These are phyloP conservation scores for Chloropsis cyanopogon DNA, from an alignment of 2,113 vertebrate species.

Conservation along the genomic window DNA sequence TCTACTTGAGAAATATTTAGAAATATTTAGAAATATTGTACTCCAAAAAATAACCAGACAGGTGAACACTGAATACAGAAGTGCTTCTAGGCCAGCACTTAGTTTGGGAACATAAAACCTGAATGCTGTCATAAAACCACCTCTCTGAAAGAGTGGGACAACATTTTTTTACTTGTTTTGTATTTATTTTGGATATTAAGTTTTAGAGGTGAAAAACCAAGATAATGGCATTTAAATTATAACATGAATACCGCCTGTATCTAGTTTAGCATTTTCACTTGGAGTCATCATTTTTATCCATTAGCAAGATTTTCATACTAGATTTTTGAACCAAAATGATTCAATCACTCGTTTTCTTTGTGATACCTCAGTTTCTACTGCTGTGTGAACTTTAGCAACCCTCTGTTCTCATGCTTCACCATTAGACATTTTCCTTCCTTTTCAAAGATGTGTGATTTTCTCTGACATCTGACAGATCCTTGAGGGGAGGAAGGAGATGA, in stretches of 20 bases:
- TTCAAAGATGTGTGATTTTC: not conserved
- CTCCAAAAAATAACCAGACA: not conserved
- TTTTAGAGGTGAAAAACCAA: not conserved
- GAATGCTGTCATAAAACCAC: not conserved
- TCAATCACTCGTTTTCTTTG: not conserved
- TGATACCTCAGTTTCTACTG: not conserved
- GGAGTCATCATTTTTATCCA: not conserved
- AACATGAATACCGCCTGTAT: not conserved
- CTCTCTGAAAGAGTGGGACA: not conserved
- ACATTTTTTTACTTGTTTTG: not conserved
- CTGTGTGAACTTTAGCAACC: not conserved
- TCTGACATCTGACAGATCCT: not conserved
- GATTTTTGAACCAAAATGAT: not conserved
- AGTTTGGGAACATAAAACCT: not conserved
- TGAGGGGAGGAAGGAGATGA: not conserved
- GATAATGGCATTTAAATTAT: not conserved
- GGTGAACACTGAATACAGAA: not conserved
- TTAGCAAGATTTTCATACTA: not conserved
- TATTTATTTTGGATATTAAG: not conserved
- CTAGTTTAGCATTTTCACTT: not conserved
- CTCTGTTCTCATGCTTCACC: not conserved
- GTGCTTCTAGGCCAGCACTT: not conserved
- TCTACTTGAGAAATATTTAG: not conserved
- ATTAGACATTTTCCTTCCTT: not conserved
- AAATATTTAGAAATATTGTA: not conserved